Base-by-base conservation (phyloP, 35 echinoderm and acorn worm species). In the Amphiura filiformis region DNA sequence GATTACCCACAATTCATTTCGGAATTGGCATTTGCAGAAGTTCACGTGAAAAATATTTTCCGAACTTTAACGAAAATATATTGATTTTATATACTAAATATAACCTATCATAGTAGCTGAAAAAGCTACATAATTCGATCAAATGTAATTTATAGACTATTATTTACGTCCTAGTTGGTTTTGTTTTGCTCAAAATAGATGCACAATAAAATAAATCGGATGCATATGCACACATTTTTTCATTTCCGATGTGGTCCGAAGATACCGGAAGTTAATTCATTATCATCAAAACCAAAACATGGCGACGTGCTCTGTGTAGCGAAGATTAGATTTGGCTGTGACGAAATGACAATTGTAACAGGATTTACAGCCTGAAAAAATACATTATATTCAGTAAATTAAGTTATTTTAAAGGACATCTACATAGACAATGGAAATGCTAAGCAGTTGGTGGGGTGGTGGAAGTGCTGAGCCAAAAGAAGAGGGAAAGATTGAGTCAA, bases 391-490 rank as follows among this genome's bases (percentile, higher is more conserved):
- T n/a, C n/a, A n/a, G n/a, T n/a, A n/a, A n/a, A n/a, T n/a, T n/a
- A n/a, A n/a, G n/a, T n/a, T n/a, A n/a, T n/a, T n/a, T n/a, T n/a
- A n/a, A n/a, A n/a, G n/a, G n/a, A n/a, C n/a, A n/a, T n/a, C n/a
- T n/a, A n/a, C n/a, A n/a, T n/a, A n/a, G 61, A 84, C 18, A 57
- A 94, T 94, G 93, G 93, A 94, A 30, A 91, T 92, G 82, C 38
- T 95, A 38, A 92, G 81, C 34, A 96, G 78, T 75, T 92, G 90
- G 87, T 94, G 93, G 93, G 88, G 88, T 57, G 88, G 89, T 35
- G 82, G 88, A 32, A 91, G 89, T 75, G 39, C 80, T n/a, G 44
- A 83, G 31, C 42, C 31, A 32, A 77, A 65, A 0, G 76, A 52
- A 52, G 7, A 52, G 44, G 7, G 20, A 52, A 7, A 52, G 44